Evolutionary conservation across 2,113 vertebrate species (phyloP), one percentile per base, ranked within the genome.

Genomic region (Desmodus rotundus): DNA sequence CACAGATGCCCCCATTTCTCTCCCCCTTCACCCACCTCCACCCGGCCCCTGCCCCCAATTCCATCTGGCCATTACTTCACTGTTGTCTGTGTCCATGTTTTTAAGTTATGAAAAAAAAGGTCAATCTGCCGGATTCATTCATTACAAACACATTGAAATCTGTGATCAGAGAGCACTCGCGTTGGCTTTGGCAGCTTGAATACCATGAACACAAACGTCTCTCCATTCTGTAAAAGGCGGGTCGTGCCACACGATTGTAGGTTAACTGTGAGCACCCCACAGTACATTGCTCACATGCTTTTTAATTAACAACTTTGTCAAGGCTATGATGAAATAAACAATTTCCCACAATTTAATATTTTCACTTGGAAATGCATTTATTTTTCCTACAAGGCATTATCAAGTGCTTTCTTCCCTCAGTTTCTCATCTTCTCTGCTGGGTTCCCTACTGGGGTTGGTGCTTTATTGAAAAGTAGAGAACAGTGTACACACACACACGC

Each of bases 101-200:
- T 96, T 52, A 43, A 63, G 58, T 67, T 33, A 0, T 95, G 92
- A 96, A 93, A 96, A 90, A 89, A 78, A 47, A 47, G n/a, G 15
- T 87, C 84, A 95, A 31, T 92, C 91, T 91, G 16, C 91, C 95
- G 92, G 80, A 87, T 92, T 89, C 63, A 65, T 89, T 89, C 95
- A 87, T 95, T 91, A 96, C 93, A 96, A 97, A 90, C 36, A 38
- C 8, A 83, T 83, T 78, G 43, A 47, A 61, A 78, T 28, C 86
- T 47, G 45, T 78, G 93, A 96, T 97, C 84, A 73, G 86, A 89
- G 91, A 50, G 74, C 70, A 52, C 80, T 85, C 78, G 87, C 94
- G 67, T 33, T 91, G 91, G 28, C 20, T 97, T 63, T 88, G 93
- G 83, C 87, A 84, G 70, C 81, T 24, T 56, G 73, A 90, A 77